Evolutionary conservation across 2,888 invertebrate genomes (phyloP), one percentile per base, ranked within the genome.

Genomic region (Thereva nobilitata): DNA sequence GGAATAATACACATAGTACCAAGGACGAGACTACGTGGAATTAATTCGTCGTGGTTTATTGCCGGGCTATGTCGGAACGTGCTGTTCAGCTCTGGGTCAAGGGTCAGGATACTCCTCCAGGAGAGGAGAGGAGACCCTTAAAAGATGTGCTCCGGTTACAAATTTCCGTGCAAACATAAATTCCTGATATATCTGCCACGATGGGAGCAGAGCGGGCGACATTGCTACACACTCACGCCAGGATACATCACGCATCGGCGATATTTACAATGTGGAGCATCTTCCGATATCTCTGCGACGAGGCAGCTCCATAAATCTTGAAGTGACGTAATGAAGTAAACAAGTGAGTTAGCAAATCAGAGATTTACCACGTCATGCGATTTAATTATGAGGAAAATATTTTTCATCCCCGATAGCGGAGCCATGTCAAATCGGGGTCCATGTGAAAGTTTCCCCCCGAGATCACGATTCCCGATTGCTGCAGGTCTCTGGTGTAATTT

Each of bases 351-450:
- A 45, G 47, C 49, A 38, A 50, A 49, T 61, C 61, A 49, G 12
- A 61, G 40, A 61, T 49, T 50, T 61, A 12, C 61, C 47, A 38
- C 61, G 49, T 61, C 61, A 61, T 61, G 49, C 50, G 12, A 50
- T 61, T 50, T 59, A 59, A 59, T 59, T 59, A 59, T 45, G 55
- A 38, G 41, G 40, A 55, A 55, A 55, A 38, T 53, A 53, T 53
- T 53, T 38, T n/a, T 10, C 53, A 35, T 38, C 23, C 38, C 10
- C 38, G 37, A 47, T n/a, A n/a, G 10, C 38, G 38, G 38, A 38
- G 53, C 37, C 53, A 53, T 35, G 53, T 34, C 53, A 53, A 23
- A 23, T 23, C 23, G 23, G 23, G 2, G 23, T 23, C 23, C 23
- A 23, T 23, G 23, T 23, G 23, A 23, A 23, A 23, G 23, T 23